These are phyloP conservation scores for Ochropacha duplaris DNA, from an alignment of 2,888 invertebrate genomes.

Conservation along the genomic window DNA sequence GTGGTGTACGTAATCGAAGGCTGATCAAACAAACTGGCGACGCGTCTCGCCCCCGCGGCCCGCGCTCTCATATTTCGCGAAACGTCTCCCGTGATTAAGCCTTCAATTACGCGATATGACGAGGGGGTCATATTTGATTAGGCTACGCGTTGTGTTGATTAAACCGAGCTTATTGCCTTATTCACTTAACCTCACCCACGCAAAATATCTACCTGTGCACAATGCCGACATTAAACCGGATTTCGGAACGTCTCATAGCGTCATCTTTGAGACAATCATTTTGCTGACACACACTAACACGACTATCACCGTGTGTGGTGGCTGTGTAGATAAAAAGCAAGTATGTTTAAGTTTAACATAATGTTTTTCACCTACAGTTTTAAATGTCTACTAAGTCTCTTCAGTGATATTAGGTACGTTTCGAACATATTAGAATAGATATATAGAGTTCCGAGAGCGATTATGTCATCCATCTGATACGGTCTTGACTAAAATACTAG, in stretches of 20 bases:
- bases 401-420: not conserved
- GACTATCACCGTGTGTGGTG: conserved; percentile 43
- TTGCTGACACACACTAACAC: conserved; percentile 60
- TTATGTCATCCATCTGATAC: conserved; percentile 48
- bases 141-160: conserved; percentile 79
- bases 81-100: conserved; percentile 77
- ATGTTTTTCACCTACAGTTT: conserved; percentile 21
- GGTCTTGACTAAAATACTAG: conserved; percentile 38
- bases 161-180: conserved; percentile 80
- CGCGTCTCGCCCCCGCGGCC: conserved; percentile 30
- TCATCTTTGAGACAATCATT: conserved; percentile 41
- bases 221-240: conserved; percentile 50
- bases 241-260: conserved; percentile 41
- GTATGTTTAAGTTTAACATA: not conserved
- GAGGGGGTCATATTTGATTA: conserved; percentile 81
- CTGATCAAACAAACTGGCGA: conserved; percentile 68
- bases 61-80: conserved; percentile 48
- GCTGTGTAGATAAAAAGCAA: not conserved
- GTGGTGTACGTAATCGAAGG: conserved; percentile 52
- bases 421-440: too few species aligned
- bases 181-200: conserved; percentile 66
- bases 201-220: conserved; percentile 47
- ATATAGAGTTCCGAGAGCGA: conserved; percentile 26
- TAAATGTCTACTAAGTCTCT: conserved; percentile 14
- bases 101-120: conserved; percentile 80